Evolutionary conservation across 2,888 invertebrate genomes (phyloP).

Genomic region (Aelia acuminata): DNA sequence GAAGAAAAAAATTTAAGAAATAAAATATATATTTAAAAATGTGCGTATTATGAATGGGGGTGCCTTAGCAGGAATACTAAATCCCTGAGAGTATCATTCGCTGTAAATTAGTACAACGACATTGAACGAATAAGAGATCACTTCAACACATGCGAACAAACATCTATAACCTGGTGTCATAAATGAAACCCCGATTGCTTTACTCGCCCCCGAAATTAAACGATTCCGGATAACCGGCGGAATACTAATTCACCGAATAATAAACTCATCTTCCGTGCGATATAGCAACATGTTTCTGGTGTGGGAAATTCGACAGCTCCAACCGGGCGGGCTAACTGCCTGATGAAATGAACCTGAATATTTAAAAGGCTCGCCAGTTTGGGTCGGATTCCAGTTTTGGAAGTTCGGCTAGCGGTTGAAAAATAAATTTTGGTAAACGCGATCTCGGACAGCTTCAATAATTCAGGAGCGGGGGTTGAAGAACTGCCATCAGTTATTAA

Average conservation of each 20-base stretch:
- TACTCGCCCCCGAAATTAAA: background rate
- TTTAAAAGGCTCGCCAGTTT: slow-evolving; percentile 25
- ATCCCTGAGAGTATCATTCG: too few species aligned
- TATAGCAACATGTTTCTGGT: background rate
- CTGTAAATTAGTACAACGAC: background rate
- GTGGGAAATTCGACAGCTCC: slow-evolving; percentile 6
- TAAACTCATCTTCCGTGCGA: background rate
- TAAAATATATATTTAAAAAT: too few species aligned
- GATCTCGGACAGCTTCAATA: slow-evolving; percentile 45
- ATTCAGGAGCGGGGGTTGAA: background rate
- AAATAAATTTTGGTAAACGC: slow-evolving; percentile 48
- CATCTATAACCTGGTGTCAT: background rate
- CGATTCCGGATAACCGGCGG: background rate
- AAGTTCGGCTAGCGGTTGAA: slow-evolving; percentile 38
- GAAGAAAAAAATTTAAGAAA: too few species aligned
- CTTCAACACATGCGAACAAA: background rate
- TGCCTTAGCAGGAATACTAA: too few species aligned
- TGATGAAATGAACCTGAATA: slow-evolving; percentile 38
- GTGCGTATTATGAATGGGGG: too few species aligned
- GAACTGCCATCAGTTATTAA: slow-evolving; percentile 44
- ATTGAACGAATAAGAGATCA: background rate
- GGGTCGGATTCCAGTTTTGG: slow-evolving; percentile 15
- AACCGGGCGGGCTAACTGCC: background rate
- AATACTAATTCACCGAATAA: background rate
- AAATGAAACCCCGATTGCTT: background rate